Evolutionary conservation across 2,113 vertebrate genomes (phyloP), one percentile per base, ranked within the genome.

Genomic region (Murina feae): DNA sequence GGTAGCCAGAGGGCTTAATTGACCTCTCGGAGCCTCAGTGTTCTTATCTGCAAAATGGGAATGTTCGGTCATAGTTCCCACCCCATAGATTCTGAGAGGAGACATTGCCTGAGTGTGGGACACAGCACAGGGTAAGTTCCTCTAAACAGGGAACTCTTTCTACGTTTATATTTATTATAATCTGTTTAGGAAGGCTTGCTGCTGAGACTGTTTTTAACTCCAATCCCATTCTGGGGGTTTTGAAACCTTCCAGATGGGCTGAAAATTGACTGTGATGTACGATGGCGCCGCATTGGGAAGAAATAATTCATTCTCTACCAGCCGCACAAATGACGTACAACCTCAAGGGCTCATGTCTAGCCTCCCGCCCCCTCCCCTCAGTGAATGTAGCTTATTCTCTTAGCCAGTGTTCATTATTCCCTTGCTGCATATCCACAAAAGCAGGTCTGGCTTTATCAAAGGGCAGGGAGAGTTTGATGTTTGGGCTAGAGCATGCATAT

Each of bases 181-280:
- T 90, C 94, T 58, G 23, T 55, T 94, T 90, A 94, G 66, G 84
- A 79, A 55, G 28, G 17, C 86, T 90, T 7, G 89, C 66, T 42
- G 42, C 86, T 55, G 35, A 6, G 81, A 69, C 81, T 37, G 76
- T 69, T 89, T 44, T 86, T 47, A 75, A 75, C 86, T 71, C 72
- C 37, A 89, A 81, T 85, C 94, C 78, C n/a, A 28, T 84, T 68
- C 65, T 23, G n/a, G 65, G 72, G 23, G 14, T 37, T 55, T 74
- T 95, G 95, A 97, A 96, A 72, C 89, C 94, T 96, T 95, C 95
- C 95, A 97, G 96, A 93, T 95, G 94, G 89, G 94, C 92, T 90
- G 89, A 39, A 74, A 94, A 92, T 96, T 75, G 95, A 88, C 94
- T 13, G 82, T 92, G 86, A 96, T 94, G 89, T 86, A 97, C 95